phyloP scores from a whole-genome alignment of 2,797 vertebrate genomes.

The Silurus lanzhouensis region DNA sequence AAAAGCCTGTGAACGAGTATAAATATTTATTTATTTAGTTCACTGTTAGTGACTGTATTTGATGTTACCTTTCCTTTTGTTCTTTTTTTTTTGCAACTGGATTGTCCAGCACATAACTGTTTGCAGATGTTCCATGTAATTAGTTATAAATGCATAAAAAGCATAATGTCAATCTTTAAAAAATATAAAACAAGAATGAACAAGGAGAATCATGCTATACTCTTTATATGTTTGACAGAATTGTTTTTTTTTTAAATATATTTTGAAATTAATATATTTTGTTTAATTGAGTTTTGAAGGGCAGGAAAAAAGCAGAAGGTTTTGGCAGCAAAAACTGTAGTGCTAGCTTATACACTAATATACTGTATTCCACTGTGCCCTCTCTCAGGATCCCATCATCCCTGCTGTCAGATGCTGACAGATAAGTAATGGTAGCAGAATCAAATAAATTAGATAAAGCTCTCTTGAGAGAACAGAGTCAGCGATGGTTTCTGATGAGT shows the following conservation, averaged over 20 bases:
- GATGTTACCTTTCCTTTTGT: too few relatives aligned
- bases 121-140: background rate
- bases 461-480: slow-evolving; percentile 34
- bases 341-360: background rate
- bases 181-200: background rate
- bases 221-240: background rate
- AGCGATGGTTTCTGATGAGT: slow-evolving; percentile 25
- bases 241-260: too few relatives aligned
- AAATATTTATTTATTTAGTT: too few relatives aligned
- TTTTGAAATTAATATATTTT: too few relatives aligned
- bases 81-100: too few relatives aligned
- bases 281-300: background rate
- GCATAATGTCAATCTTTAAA: background rate
- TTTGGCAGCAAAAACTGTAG: slow-evolving; percentile 8
- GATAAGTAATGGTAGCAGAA: slow-evolving; percentile 24
- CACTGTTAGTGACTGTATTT: too few relatives aligned
- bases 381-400: background rate
- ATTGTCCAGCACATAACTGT: too few relatives aligned
- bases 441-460: slow-evolving; percentile 35
- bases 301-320: too few relatives aligned
- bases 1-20: too few relatives aligned
- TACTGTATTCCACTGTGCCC: background rate
- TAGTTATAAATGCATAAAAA: background rate
- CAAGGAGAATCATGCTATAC: background rate
- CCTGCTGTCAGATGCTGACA: background rate